Evolutionary conservation across 2,113 vertebrate genomes (phyloP).

Genomic region (Bostrychus sinensis): DNA sequence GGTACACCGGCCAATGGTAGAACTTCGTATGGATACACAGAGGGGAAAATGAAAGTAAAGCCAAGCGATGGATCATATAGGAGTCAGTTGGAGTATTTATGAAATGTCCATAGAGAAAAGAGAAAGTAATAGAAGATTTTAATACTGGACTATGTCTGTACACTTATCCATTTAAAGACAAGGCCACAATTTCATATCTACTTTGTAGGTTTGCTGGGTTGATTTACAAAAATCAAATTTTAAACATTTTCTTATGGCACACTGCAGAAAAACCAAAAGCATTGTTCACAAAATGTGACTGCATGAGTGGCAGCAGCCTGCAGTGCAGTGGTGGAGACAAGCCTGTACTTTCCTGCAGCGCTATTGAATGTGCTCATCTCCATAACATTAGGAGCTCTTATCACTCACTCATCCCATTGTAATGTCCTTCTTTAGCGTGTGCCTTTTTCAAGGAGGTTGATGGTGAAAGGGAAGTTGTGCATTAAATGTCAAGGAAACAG

Average conservation of each 20-base stretch:
- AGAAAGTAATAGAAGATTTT: too few species aligned
- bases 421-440: constrained; percentile 12
- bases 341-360: constrained; percentile 10
- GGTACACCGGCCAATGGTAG: too few species aligned
- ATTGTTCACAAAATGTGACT: constrained; percentile 1
- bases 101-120: too few species aligned
- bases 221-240: constrained; percentile 8
- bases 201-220: too few species aligned
- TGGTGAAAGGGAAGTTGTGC: constrained; percentile 22
- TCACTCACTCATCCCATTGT: constrained; percentile 23
- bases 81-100: too few species aligned
- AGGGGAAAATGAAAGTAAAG: too few species aligned
- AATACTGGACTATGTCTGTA: too few species aligned
- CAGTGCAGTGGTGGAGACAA: constrained; percentile 11
- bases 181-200: too few species aligned
- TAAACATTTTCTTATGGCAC: too few species aligned
- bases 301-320: background rate
- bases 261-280: constrained; percentile 8
- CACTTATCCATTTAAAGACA: constrained; percentile 30
- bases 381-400: constrained; percentile 31
- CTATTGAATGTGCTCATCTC: constrained; percentile 33
- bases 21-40: too few species aligned
- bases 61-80: too few species aligned
- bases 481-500: constrained; percentile 29
- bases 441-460: constrained; percentile 11